Percentiles rank a stretch among this genome's conserved stretches.
Evolutionary conservation across 2,797 vertebrate genomes (phyloP).

Genomic region (Threskiornis aethiopicus): DNA sequence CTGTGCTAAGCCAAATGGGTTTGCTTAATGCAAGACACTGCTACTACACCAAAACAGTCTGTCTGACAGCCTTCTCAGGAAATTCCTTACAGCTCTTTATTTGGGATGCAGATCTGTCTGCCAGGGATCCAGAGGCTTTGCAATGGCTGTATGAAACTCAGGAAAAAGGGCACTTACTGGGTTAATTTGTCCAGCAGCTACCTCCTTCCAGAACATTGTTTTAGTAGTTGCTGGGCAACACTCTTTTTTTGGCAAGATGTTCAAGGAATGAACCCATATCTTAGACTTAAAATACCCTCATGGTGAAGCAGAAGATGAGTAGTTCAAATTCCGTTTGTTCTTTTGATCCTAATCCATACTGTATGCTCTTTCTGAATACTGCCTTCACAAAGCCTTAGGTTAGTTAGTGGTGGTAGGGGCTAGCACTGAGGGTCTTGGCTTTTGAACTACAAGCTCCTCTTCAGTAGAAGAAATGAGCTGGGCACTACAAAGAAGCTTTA

Average conservation of each 20-base stretch:
- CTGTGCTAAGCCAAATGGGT: background rate
- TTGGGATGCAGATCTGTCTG: background rate
- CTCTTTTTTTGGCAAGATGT: constrained; percentile 61
- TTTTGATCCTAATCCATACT: constrained; percentile 15
- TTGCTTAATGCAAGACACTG: background rate
- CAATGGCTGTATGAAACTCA: background rate
- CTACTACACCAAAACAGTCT: background rate
- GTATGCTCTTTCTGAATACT: background rate
- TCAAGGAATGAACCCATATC: constrained; percentile 65
- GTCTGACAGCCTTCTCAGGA: constrained; percentile 16
- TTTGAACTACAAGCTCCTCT: background rate
- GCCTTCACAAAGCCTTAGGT: background rate
- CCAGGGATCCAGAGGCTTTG: background rate
- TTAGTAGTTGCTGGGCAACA: constrained; percentile 73
- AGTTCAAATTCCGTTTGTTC: constrained; percentile 53
- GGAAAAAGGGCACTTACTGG: background rate
- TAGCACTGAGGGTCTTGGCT: background rate
- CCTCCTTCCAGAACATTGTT: constrained; percentile 53
- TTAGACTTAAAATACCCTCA: constrained; percentile 66
- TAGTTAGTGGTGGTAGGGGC: background rate
- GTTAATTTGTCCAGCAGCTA: constrained; percentile 37
- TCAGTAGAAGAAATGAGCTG: background rate
- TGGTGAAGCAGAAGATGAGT: constrained; percentile 9
- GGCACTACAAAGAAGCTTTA: background rate
- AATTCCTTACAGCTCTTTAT: background rate